Evolutionary conservation across 92 coral and sea anemone species (phyloP), one percentile per base, ranked within the genome.

Genomic region (Siderastrea radians): DNA sequence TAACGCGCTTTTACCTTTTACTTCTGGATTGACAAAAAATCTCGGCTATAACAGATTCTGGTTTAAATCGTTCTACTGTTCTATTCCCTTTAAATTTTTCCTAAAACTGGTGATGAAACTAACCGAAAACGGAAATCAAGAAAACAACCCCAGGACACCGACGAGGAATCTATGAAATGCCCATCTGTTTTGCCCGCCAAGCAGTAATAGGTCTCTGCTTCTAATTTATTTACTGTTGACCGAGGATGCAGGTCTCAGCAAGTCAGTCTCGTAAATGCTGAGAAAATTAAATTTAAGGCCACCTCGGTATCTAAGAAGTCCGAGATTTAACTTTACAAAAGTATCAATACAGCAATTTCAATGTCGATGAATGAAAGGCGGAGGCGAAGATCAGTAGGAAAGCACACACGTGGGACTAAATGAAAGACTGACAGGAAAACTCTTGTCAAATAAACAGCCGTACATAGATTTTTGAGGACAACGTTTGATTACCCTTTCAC

Each of bases 151-250:
- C 55, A 71, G 54, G 10, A 48, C 76, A 49, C 16, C 76, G 6
- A 71, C 2, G 1, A 48, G 4, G 38, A 71, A 71, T 47, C 62
- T 26, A 52, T 51, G 43, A 53, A 74, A 51, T 52, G 15, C 48
- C 9, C 62, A 74, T 74, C 16, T 74, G 62, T 52, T 52, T 48
- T 5, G 13, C 19, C 26, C 77, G 50, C 12, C 19, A 13, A 11
- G 54, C 17, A 71, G 38, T 6, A 48, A 67, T 67, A 44, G 53
- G 16, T 13, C 59, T 50, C 5, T 54, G 43, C 84, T 55, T 26
- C 44, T 5, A n/a, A 49, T 57, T 69, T 58, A 82, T 71, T 55
- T 65, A 15, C 54, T 44, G 82, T n/a, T 78, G 71, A 74, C 19
- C 17, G 10, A 5, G 26, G 68, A 26, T 26, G 38, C 38, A 26